Conservation (phyloP, 2,888 invertebrate genomes). For the Noctua janthina region DNA sequence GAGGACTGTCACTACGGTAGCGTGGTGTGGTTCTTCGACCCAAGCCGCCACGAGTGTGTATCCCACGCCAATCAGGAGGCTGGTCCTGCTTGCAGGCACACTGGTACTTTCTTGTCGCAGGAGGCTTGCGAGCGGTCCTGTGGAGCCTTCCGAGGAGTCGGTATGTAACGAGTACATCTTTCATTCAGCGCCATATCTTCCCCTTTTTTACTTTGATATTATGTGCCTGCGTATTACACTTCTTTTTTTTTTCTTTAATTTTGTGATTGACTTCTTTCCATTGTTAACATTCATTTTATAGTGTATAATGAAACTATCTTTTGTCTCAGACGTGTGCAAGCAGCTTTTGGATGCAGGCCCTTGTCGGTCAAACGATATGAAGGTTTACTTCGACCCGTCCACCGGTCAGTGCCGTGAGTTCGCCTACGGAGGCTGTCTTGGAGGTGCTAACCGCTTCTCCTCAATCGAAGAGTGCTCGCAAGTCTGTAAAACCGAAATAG, state of each 20-base stretch:
- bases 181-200: neutral
- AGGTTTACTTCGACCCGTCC: constrained; percentile 93
- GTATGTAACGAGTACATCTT: constrained; percentile 37
- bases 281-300: too few species aligned
- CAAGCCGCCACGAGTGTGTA: constrained; percentile 84
- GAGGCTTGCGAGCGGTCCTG: constrained; percentile 95
- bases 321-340: constrained; percentile 93
- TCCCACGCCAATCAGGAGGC: constrained; percentile 80
- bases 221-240: neutral
- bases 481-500: constrained; percentile 73
- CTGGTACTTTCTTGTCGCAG: constrained; percentile 93
- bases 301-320: neutral
- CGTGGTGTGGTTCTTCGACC: constrained; percentile 79
- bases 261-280: neutral
- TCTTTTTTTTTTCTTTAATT: neutral
- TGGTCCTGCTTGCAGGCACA: constrained; percentile 91
- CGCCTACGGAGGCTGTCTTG: constrained; percentile 95
- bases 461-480: constrained; percentile 92
- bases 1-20: constrained; percentile 75
- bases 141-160: constrained; percentile 91
- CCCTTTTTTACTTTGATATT: neutral
- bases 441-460: constrained; percentile 96
- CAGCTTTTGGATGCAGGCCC: constrained; percentile 93
- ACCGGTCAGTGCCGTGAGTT: constrained; percentile 93
- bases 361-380: constrained; percentile 91